Evolutionary conservation across 2,888 invertebrate species (phyloP), one percentile per base, ranked within the genome.

Genomic region (Synergus gifuensis): DNA sequence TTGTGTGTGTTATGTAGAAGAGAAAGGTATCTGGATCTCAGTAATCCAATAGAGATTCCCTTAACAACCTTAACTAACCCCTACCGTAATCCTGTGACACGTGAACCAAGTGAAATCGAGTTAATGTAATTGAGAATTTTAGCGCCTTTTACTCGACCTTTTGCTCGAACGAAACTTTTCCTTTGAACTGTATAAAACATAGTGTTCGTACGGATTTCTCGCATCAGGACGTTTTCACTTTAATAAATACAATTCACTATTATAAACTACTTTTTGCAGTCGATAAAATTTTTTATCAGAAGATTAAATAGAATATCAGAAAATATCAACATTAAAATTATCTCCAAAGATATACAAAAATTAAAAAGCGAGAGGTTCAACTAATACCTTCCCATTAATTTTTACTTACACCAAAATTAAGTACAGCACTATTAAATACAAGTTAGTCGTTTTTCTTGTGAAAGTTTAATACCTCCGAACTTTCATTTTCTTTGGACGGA

Each of bases 51-150:
- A 86, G 87, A 86, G 89, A 88, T 88, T 89, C 88, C 88, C 89
- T 90, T 89, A 90, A 90, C 90, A 88, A 90, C 88, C 89, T 90
- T 89, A 90, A 90, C 90, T 88, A 90, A 90, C 89, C 89, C 88
- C 87, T 86, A 80, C 85, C 84, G 66, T 76, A 77, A 82, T 86
- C 84, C 85, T 87, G 86, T 87, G 88, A 87, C 88, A 87, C 88
- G 84, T 81, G 81, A 83, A 85, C 85, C 87, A 84, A 86, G 88
- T 85, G 86, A 85, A 88, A 89, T 89, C 87, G 85, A 89, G 88
- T 90, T 90, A 90, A 89, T 88, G 89, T 89, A 90, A 90, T 90
- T 89, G 88, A 87, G 87, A 89, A 89, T 89, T 89, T 89, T 88
- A 89, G 85, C 89, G 87, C 87, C 86, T 88, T 89, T 88, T 85